Conservation (phyloP, 1,140 invertebrate genomes). For the Drosophila pandora region DNA sequence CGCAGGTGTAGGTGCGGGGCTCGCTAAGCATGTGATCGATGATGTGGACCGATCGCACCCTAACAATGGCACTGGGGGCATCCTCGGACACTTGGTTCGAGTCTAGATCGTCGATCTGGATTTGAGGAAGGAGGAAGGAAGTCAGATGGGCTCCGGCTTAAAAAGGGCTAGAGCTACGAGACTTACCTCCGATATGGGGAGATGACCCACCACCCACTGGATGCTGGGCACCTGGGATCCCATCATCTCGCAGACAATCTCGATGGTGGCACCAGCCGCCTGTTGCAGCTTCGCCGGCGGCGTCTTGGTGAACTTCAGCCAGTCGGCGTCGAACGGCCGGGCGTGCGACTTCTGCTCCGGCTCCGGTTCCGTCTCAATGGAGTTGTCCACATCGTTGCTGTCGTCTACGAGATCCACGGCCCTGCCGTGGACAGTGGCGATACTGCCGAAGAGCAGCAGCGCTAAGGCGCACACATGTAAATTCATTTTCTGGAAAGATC, state of each 20-base stretch:
- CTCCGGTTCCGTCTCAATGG: slow-evolving; percentile 63
- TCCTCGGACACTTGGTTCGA: slow-evolving; percentile 85
- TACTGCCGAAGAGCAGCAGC: slow-evolving; percentile 74
- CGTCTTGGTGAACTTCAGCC: slow-evolving; percentile 85
- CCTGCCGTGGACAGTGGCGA: slow-evolving; percentile 58
- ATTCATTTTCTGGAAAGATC: slow-evolving; percentile 82
- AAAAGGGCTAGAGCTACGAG: background rate
- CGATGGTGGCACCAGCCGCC: slow-evolving; percentile 84
- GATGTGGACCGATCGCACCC: slow-evolving; percentile 87
- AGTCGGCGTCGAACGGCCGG: slow-evolving; percentile 77
- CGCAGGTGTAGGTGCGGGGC: slow-evolving; percentile 87
- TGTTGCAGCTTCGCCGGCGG: slow-evolving; percentile 83
- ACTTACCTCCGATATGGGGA: slow-evolving; percentile 86
- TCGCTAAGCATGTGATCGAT: slow-evolving; percentile 74
- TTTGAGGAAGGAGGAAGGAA: background rate
- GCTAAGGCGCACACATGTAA: slow-evolving; percentile 79
- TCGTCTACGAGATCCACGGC: slow-evolving; percentile 75
- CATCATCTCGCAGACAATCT: slow-evolving; percentile 88
- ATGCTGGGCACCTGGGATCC: slow-evolving; percentile 88
- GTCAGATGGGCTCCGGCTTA: background rate
- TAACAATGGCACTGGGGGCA: slow-evolving; percentile 85
- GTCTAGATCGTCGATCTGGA: slow-evolving; percentile 69
- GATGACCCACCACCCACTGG: slow-evolving; percentile 87
- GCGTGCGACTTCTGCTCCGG: slow-evolving; percentile 39
- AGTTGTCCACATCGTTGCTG: slow-evolving; percentile 76